Conservation (phyloP, 2,888 invertebrate genomes). For the Drosophila fungiperda region DNA sequence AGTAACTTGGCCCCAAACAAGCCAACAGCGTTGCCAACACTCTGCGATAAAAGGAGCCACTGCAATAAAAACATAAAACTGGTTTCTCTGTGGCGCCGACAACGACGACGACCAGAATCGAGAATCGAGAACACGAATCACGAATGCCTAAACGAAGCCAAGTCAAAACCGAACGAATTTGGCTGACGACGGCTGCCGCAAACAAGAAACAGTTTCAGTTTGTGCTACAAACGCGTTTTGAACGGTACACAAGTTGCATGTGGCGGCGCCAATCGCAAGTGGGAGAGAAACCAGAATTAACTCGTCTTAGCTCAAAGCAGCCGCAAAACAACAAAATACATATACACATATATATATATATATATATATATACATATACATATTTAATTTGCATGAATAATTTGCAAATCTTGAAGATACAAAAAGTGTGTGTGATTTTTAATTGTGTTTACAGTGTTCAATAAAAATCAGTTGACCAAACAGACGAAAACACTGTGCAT, state of each 20-base stretch:
- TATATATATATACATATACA: slow-evolving; percentile 4
- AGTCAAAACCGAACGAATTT: slow-evolving; percentile 10
- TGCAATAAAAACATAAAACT: slow-evolving; percentile 35
- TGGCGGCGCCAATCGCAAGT: slow-evolving; percentile 41
- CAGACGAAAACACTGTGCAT: slow-evolving; percentile 3
- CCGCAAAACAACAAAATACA: slow-evolving; percentile 4
- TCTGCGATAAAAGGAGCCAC: slow-evolving; percentile 14
- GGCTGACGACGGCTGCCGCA: slow-evolving; percentile 7
- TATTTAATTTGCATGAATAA: slow-evolving; percentile 31
- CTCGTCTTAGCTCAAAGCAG: slow-evolving; percentile 20
- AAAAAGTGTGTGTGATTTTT: slow-evolving; percentile 22
- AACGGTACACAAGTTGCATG: slow-evolving; percentile 71
- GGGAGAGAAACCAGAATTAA: slow-evolving; percentile 43
- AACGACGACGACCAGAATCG: neutral
- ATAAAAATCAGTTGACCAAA: slow-evolving; percentile 10
- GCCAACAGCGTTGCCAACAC: slow-evolving; percentile 56
- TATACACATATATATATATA: neutral
- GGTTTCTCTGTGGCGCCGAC: slow-evolving; percentile 43
- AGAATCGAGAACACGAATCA: slow-evolving; percentile 6
- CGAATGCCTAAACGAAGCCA: slow-evolving; percentile 21
- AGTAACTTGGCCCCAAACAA: slow-evolving; percentile 32
- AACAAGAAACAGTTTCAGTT: slow-evolving; percentile 79
- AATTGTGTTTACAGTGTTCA: slow-evolving; percentile 14
- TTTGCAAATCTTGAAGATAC: slow-evolving; percentile 8
- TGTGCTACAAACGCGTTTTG: slow-evolving; percentile 80